These are phyloP conservation scores for Cassiopea andromeda DNA, from an alignment of 30 jellyfish, hydroid and myxozoan genomes.

Conservation along the genomic window DNA sequence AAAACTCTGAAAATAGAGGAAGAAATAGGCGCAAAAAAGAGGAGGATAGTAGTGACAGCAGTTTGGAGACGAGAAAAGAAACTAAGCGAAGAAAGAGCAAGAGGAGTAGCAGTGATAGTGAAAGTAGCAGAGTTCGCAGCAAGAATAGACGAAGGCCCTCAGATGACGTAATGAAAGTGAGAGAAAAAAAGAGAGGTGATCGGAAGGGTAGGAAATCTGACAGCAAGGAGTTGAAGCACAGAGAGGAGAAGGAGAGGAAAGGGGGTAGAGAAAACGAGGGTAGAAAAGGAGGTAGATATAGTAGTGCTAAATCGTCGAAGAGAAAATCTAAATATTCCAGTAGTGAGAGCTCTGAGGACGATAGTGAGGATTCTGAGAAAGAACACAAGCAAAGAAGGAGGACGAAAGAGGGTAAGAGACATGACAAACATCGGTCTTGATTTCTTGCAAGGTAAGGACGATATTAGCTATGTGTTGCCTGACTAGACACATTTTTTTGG, in stretches of 20 bases:
- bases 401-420: slow-evolving; percentile 71
- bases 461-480: neutral
- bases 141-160: neutral
- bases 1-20: slow-evolving; percentile 1
- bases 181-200: slow-evolving; percentile 5
- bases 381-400: slow-evolving; percentile 8
- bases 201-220: neutral
- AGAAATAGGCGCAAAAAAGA: slow-evolving; percentile 8
- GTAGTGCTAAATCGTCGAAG: slow-evolving; percentile 7
- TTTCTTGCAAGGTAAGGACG: slow-evolving; percentile 69
- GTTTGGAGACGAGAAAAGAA: neutral
- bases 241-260: slow-evolving; percentile 29
- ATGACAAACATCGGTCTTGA: slow-evolving; percentile 63
- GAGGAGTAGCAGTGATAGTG: slow-evolving; percentile 19
- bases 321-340: slow-evolving; percentile 13
- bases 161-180: slow-evolving; percentile 1
- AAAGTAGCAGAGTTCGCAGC: neutral
- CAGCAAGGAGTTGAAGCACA: slow-evolving; percentile 1
- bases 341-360: slow-evolving; percentile 30
- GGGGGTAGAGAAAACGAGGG: slow-evolving; percentile 1
- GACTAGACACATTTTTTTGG: neutral
- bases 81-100: neutral
- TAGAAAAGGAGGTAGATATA: neutral
- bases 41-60: slow-evolving; percentile 2
- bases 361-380: slow-evolving; percentile 31